Evolutionary conservation across 2,113 vertebrate species (phyloP), one percentile per base, ranked within the genome.

Genomic region (Craseonycteris thonglongyai): DNA sequence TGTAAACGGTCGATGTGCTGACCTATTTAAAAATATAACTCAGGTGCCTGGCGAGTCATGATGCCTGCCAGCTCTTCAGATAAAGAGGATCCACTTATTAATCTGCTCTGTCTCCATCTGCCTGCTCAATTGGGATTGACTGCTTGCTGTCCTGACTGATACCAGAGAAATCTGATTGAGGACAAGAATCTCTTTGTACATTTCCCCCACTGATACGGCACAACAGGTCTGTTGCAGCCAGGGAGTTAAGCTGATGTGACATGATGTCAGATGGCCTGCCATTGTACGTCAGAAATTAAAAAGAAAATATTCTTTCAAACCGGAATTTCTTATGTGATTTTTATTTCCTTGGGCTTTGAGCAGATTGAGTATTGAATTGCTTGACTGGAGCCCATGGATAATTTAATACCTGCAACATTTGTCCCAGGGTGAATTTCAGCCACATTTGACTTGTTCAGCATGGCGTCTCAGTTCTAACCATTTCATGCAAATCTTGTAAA

Each of bases 11-110:
- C 71, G 56, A 96, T 95, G 66, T 96, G 95, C 81, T 98, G 97
- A 97, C 96, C 95, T 98, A 97, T 97, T 98, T 98, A 97, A 98
- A 97, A 96, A 94, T 97, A 97, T 98, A 98, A 98, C 97, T 98
- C 98, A 97, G 95, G 74, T 97, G 97, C 28, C 65, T 98, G 95
- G 96, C 81, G 96, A 98, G 97, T 97, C 98, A 98, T 95, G 97
- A 80, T 86, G 30, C 92, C 97, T 97, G 95, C 95, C 96, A 98
- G 95, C 94, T 98, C 95, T 96, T 97, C 92, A 97, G 66, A 98
- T 97, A 98, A 95, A 98, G 96, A 97, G 35, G 78, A 97, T 96
- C 93, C 93, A 97, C 97, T 98, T 97, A 98, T 92, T 98, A 97
- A 97, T 97, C 94, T 97, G 88, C 89, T 97, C 94, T 93, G 72